phyloP scores from a whole-genome alignment of 2,888 invertebrate genomes.

The Sarcophaga subvicina region DNA sequence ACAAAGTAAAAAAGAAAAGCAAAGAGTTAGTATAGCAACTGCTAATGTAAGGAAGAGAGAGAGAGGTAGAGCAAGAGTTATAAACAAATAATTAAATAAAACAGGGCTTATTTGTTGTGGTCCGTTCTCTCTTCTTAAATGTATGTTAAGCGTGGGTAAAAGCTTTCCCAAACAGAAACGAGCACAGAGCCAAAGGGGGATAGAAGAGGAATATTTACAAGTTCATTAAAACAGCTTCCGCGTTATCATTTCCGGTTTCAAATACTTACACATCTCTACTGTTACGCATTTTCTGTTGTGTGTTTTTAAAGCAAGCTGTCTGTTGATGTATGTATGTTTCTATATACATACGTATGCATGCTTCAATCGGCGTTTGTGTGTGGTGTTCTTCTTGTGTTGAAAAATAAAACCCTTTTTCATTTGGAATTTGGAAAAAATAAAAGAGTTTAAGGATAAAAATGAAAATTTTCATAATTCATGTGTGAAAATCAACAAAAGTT shows the following conservation, averaged over 20 bases:
- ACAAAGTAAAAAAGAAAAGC: constrained; percentile 12
- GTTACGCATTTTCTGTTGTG: neutral
- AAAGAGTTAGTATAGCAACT: neutral
- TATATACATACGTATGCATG: no score
- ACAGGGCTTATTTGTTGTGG: constrained; percentile 47
- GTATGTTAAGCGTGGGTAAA: no score
- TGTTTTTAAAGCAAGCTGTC: no score
- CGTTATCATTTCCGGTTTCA: constrained; percentile 76
- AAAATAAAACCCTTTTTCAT: neutral
- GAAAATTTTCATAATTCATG: constrained; percentile 65
- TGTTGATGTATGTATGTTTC: no score
- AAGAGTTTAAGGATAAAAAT: constrained; percentile 27
- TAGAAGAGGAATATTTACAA: constrained; percentile 72
- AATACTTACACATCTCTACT: constrained; percentile 14
- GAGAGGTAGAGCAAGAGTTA: neutral
- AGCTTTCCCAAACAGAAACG: constrained; percentile 15
- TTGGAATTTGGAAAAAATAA: neutral
- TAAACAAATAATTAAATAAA: constrained; percentile 14
- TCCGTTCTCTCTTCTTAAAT: neutral
- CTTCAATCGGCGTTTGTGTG: no score
- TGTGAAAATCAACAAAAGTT: constrained; percentile 69
- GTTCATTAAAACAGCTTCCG: constrained; percentile 80
- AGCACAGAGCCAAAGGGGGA: neutral
- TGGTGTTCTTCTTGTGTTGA: no score
- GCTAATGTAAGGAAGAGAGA: neutral